Base-by-base conservation (phyloP, 2,888 invertebrate genomes). In the Acronicta leporina region DNA sequence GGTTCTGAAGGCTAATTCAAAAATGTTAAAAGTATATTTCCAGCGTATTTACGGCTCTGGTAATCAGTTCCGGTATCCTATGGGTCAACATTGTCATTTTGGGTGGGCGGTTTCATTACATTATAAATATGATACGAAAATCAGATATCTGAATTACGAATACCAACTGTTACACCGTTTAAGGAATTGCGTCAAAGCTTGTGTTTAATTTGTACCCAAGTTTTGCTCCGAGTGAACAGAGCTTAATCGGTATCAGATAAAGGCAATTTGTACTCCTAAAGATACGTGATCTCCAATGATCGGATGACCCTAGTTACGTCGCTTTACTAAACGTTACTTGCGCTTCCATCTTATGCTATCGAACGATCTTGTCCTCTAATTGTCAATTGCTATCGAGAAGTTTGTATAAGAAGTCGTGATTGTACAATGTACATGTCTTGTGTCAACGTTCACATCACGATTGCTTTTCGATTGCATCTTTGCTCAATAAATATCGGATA, bases 171-270 rank as follows among this genome's bases (percentile, higher is more conserved):
- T n/a, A n/a, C n/a, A n/a, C n/a, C n/a, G n/a, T n/a, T n/a, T n/a
- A n/a, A n/a, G n/a, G n/a, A n/a, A n/a, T n/a, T 20, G 20, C 20
- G 20, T 2, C 1, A 30, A 9, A 30, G 10, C 9, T 10, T 30
- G 33, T 33, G 33, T 51, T 43, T 1, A 42, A 52, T 43, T 50
- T 1, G 7, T 13, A 45, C 40, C 25, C 25, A 7, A 11, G 10
- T 40, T 6, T 43, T 7, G 49, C 45, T 49, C 53, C 38, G 46
- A 43, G 52, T n/a, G 50, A 54, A 52, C 27, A 35, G 46, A 55
- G 33, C 52, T 54, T 45, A 54, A 46, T 48, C 33, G 27, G 5
- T n/a, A 79, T 79, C 72, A 80, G 76, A 78, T 80, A 75, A 66
- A 38, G 45, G 41, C 64, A 77, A 75, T 75, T 75, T 72, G 70